Percentiles rank a stretch among this genome's conserved stretches.
Evolutionary conservation across 1,140 invertebrate genomes (phyloP).

Genomic region (Heliconius himera): DNA sequence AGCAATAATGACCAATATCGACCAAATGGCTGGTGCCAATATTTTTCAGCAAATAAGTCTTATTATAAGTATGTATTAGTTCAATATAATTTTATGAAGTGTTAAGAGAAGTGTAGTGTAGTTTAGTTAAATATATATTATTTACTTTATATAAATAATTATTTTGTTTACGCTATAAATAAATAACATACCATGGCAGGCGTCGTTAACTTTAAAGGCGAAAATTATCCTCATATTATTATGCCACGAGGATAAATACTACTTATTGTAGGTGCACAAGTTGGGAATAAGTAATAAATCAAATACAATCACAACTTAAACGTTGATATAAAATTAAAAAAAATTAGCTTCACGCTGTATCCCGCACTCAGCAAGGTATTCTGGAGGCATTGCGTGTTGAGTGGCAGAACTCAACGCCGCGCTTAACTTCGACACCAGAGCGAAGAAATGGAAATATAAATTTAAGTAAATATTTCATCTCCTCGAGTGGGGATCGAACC

Average conservation of each 20-base stretch:
- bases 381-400: too few relatives aligned
- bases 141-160: background rate
- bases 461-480: too few relatives aligned
- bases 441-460: too few relatives aligned
- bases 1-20: background rate
- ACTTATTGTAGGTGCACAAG: background rate
- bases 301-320: background rate
- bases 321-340: background rate
- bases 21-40: background rate
- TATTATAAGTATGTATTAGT: background rate
- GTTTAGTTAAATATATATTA: background rate
- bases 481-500: too few relatives aligned
- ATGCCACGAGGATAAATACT: background rate
- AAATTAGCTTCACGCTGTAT: too few relatives aligned
- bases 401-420: too few relatives aligned
- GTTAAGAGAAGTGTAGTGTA: background rate
- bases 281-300: background rate
- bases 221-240: constrained; percentile 9
- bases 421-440: too few relatives aligned
- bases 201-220: background rate
- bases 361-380: too few relatives aligned
- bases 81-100: background rate
- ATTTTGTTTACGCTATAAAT: background rate
- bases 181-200: background rate
- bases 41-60: background rate